Percentiles rank a stretch among this genome's conserved stretches.
Conservation (phyloP, 2,113 vertebrate genomes). For the Lagenorhynchus albirostris region DNA sequence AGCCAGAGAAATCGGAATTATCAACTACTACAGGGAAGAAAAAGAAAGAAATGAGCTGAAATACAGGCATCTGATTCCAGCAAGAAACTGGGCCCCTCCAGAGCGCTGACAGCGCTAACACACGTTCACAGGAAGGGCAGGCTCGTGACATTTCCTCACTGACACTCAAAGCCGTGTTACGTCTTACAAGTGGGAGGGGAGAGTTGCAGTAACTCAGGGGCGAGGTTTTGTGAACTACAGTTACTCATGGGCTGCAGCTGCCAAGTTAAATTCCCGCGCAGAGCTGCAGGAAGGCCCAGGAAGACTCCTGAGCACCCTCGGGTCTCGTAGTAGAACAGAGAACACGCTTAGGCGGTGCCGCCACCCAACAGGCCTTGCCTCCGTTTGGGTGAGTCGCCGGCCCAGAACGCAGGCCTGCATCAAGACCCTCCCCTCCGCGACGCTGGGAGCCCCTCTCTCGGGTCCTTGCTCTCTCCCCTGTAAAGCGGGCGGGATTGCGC, state of each 20-base stretch:
- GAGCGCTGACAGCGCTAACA: background rate
- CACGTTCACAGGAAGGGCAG: background rate
- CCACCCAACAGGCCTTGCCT: too few species aligned
- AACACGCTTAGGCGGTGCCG: too few species aligned
- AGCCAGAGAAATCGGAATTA: background rate
- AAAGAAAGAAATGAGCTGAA: background rate
- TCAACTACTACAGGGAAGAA: background rate
- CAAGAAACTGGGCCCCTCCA: background rate
- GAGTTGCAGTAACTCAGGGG: accelerated
- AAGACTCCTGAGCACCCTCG: background rate
- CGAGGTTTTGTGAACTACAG: background rate
- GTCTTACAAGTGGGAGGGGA: background rate
- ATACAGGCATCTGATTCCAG: background rate
- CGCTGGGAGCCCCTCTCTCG: too few species aligned
- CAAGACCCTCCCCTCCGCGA: too few species aligned
- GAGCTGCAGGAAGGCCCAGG: background rate
- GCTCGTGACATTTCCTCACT: accelerated
- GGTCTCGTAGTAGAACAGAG: too few species aligned
- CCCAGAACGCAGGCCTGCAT: too few species aligned
- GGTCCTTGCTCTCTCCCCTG: background rate
- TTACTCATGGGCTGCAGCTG: background rate
- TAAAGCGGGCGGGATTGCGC: accelerated
- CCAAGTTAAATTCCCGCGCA: too few species aligned
- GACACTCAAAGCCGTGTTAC: accelerated
- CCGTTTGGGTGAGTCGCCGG: too few species aligned